Percentiles rank a stretch among this genome's conserved stretches.
Conservation (phyloP, 2,113 vertebrate species). For the Alaudala cheleensis region DNA sequence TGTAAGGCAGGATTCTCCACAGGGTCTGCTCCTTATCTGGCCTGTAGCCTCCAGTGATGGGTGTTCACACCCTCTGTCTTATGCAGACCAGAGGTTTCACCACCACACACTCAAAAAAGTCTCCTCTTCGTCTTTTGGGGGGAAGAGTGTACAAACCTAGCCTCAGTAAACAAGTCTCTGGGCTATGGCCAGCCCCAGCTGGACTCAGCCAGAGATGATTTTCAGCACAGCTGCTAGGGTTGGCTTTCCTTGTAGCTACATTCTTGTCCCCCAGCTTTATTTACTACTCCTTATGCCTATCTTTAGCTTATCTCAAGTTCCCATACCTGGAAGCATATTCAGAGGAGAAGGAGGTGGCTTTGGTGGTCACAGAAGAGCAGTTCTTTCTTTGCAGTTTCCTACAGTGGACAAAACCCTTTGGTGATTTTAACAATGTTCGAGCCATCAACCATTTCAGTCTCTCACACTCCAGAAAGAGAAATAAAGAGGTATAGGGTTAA, state of each 20-base stretch:
- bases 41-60: background rate
- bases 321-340: rapidly evolving
- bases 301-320: background rate
- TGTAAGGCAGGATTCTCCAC: rapidly evolving
- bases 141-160: background rate
- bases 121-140: background rate
- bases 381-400: background rate
- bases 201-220: background rate
- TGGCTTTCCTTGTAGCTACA: background rate
- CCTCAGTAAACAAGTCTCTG: background rate
- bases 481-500: background rate
- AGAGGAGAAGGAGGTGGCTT: background rate
- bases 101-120: background rate
- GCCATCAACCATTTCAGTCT: background rate
- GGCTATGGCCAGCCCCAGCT: background rate
- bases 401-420: rapidly evolving
- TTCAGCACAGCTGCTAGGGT: background rate
- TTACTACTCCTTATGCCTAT: background rate
- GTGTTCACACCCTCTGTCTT: background rate
- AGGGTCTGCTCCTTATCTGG: background rate
- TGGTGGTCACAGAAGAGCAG: background rate
- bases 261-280: background rate
- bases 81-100: background rate
- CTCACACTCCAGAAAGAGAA: background rate
- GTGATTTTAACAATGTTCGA: background rate